Conservation (phyloP, 1,140 invertebrate species). For the Danaus plexippus region DNA sequence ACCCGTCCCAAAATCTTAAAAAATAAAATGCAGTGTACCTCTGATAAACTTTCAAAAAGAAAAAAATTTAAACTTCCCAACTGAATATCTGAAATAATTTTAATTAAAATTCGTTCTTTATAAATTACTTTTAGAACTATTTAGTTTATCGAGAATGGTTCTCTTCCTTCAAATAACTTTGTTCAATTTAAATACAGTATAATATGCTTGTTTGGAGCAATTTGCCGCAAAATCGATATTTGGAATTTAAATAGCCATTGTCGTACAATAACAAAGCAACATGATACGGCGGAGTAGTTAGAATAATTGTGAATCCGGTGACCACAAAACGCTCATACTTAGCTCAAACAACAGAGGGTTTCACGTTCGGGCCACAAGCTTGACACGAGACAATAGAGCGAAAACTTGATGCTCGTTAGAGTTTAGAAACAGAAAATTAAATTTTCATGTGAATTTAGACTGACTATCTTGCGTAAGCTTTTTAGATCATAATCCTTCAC, state of each 20-base stretch:
- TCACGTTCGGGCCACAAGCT: slow-evolving; percentile 59
- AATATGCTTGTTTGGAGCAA: slow-evolving; percentile 17
- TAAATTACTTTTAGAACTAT: too few species aligned
- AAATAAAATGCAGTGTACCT: too few species aligned
- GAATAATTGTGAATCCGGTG: slow-evolving; percentile 56
- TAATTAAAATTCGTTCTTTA: too few species aligned
- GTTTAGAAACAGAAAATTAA: slow-evolving; percentile 63
- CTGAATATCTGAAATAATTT: too few species aligned
- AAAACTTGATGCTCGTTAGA: slow-evolving; percentile 50
- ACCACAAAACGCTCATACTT: slow-evolving; percentile 57
- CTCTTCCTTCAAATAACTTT: too few species aligned
- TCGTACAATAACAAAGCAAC: slow-evolving; percentile 45
- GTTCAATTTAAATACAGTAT: not conserved
- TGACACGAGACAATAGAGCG: slow-evolving; percentile 52
- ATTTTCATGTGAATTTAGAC: slow-evolving; percentile 62
- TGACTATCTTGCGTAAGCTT: slow-evolving; percentile 55
- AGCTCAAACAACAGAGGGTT: slow-evolving; percentile 60
- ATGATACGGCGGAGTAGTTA: slow-evolving; percentile 53
- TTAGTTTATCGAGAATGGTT: too few species aligned
- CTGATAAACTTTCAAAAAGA: too few species aligned
- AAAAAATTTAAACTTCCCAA: too few species aligned
- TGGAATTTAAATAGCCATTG: slow-evolving; percentile 36
- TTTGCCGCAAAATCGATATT: slow-evolving; percentile 34
- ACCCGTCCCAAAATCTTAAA: too few species aligned
- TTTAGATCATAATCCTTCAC: slow-evolving; percentile 40